Evolutionary conservation across 1,140 invertebrate species (phyloP), one percentile per base, ranked within the genome.

Genomic region (Bradynema listronoti): DNA sequence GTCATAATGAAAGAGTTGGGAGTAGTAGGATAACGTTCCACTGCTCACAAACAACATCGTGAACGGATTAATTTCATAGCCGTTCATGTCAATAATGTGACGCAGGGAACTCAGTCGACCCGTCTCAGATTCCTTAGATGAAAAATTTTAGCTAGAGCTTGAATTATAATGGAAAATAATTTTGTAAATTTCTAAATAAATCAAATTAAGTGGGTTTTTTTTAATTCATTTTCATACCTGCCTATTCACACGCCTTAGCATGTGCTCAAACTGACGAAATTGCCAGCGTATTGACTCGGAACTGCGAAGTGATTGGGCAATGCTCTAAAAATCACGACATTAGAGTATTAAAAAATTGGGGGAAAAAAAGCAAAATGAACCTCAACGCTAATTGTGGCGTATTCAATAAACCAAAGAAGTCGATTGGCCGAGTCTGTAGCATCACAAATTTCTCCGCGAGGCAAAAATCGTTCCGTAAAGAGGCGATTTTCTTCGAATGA

Each of bases 51-150:
- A 77, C 16, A 77, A 53, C 73, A 77, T 70, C 5, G 76, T 78
- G 51, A 77, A 77, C n/a, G 74, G 74, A 58, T 78, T 78, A 43
- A 77, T 78, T 55, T 77, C 74, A 54, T 78, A 78, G 7, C 68
- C 74, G 49, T 57, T 69, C 74, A 77, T 78, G 47, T 77, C 77
- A 16, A 77, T 57, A 27, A 77, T 58, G 39, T 78, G 73, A 4
- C 73, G 60, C 14, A 78, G 56, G 2, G 71, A 68, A 27, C 58
- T 61, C 16, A 77, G 64, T 50, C 60, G 54, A 5, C 74, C 74
- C 11, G 73, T 77, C 25, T 53, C 54, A 30, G 66, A 63, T 55
- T 77, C 74, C 61, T 74, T 54, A 22, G 22, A 39, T 11, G n/a
- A 32, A 34, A 52, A 27, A 33, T 5, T 11, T n/a, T 6, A 9